These are phyloP conservation scores for Pseudococcus jackbeardsleyi DNA, from an alignment of 2,888 invertebrate species.

Conservation along the genomic window DNA sequence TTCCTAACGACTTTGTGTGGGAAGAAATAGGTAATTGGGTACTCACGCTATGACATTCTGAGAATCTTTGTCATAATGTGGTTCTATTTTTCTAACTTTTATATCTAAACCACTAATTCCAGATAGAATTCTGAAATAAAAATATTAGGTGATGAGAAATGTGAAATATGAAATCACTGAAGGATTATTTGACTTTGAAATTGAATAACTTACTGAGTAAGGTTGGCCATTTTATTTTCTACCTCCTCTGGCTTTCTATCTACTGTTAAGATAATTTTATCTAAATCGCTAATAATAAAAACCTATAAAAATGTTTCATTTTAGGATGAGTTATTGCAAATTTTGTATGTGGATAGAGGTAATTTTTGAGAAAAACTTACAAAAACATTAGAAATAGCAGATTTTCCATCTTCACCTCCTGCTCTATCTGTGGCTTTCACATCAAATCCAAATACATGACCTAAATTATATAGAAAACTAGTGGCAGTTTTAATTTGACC, in stretches of 20 bases:
- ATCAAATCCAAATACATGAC: conserved; percentile 86
- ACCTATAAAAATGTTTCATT: conserved; percentile 73
- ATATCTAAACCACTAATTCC: conserved; percentile 85
- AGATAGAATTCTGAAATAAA: conserved; percentile 74
- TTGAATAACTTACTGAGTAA: conserved; percentile 74
- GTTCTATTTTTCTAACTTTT: conserved; percentile 82
- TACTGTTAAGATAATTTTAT: conserved; percentile 84
- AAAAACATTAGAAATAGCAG: conserved; percentile 87
- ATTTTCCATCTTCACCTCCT: conserved; percentile 85
- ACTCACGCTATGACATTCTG: conserved; percentile 80
- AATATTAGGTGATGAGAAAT: too few species aligned
- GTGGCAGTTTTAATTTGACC: conserved; percentile 83
- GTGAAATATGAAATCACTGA: neutral
- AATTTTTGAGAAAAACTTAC: conserved; percentile 73
- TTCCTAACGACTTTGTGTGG: conserved; percentile 67
- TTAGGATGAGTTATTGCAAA: neutral
- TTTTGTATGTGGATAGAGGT: neutral
- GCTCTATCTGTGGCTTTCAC: conserved; percentile 87
- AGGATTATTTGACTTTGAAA: neutral
- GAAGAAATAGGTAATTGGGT: conserved; percentile 67
- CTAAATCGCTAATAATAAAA: conserved; percentile 85
- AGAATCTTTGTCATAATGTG: conserved; percentile 78
- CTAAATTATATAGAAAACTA: conserved; percentile 78
- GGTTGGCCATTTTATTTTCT: conserved; percentile 79
- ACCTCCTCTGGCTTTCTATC: conserved; percentile 83